Conservation (phyloP, 2,113 vertebrate genomes). For the Myotis lucifugus region DNA sequence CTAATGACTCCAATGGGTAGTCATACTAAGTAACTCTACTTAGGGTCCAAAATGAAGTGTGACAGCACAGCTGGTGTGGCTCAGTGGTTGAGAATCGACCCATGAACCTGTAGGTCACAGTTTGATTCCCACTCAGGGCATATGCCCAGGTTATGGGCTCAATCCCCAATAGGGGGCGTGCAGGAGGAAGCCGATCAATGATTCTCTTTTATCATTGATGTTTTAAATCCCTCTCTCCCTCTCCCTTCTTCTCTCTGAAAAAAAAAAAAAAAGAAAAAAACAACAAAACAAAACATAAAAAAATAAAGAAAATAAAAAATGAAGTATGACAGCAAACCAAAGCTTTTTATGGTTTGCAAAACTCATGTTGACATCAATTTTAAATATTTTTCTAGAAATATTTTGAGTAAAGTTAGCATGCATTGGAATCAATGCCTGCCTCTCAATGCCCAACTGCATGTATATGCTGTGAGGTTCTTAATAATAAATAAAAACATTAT, state of each 20-base stretch:
- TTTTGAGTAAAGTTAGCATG: conserved; percentile 17
- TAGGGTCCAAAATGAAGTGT: neutral
- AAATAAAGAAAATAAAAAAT: neutral
- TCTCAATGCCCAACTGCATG: neutral
- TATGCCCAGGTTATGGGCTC: too few species aligned
- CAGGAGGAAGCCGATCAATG: too few species aligned
- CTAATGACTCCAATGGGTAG: neutral
- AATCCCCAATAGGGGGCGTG: too few species aligned
- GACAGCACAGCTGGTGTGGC: neutral
- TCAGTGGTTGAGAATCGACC: too few species aligned
- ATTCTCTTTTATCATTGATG: too few species aligned
- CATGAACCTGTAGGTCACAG: too few species aligned
- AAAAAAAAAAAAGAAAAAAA: too few species aligned
- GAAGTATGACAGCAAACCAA: neutral
- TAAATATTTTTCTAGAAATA: conserved; percentile 20
- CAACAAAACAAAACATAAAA: too few species aligned
- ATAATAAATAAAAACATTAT: conserved; percentile 34
- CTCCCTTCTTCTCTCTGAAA: too few species aligned
- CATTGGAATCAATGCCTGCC: neutral
- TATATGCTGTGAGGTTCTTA: neutral
- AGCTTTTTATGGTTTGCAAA: conserved; percentile 18
- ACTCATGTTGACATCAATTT: conserved; percentile 32
- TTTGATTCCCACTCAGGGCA: too few species aligned
- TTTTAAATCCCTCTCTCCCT: too few species aligned
- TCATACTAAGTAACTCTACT: neutral